Evolutionary conservation across 2,888 invertebrate species (phyloP).

Genomic region (Tetranychus truncatus): DNA sequence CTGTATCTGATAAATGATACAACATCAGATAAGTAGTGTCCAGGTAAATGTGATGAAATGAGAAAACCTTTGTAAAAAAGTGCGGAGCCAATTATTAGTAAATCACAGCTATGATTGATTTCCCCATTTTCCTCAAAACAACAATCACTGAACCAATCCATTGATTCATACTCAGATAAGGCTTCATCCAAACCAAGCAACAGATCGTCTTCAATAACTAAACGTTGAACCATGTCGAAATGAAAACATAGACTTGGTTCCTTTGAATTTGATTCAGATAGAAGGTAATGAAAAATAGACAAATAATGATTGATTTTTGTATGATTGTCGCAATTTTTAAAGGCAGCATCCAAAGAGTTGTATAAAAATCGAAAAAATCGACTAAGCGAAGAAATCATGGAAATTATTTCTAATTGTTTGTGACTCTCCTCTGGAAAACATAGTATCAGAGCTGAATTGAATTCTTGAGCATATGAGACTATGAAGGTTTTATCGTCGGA

Average conservation of each 20-base stretch:
- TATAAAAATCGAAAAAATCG: conserved; percentile 13
- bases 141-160: conserved; percentile 17
- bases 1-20: background rate
- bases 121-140: conserved; percentile 5
- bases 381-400: conserved; percentile 7
- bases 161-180: conserved; percentile 16
- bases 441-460: conserved; percentile 8
- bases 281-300: background rate
- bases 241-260: background rate
- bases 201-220: conserved; percentile 17
- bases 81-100: conserved; percentile 15
- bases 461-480: conserved; percentile 15
- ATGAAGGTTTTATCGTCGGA: background rate
- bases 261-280: background rate
- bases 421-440: conserved; percentile 9
- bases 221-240: conserved; percentile 1
- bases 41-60: conserved; percentile 15
- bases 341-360: conserved; percentile 15
- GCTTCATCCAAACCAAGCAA: conserved; percentile 12
- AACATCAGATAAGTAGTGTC: conserved; percentile 11
- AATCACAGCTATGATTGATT: background rate
- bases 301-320: background rate
- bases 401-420: conserved; percentile 1
- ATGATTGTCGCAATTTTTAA: conserved; percentile 15
- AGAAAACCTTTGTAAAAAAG: conserved; percentile 16